Percentiles rank a stretch among this genome's conserved stretches.
These are phyloP conservation scores for Caenorhabditis sp. DNA, from an alignment of 2,888 invertebrate species.

Conservation along the genomic window DNA sequence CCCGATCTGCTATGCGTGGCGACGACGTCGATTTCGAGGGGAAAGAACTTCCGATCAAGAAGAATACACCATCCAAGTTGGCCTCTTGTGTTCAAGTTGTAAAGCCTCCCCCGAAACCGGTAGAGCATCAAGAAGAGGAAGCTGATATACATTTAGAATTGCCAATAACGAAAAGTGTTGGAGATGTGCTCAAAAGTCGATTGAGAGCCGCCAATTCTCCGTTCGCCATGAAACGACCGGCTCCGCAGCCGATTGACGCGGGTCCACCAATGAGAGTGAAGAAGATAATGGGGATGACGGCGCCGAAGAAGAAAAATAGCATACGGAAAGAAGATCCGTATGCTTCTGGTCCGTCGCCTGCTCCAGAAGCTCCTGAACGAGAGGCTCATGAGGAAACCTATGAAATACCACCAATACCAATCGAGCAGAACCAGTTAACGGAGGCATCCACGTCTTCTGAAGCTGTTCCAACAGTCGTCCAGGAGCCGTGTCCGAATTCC, in stretches of 20 bases:
- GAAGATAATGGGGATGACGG: not conserved
- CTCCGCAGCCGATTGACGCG: not conserved
- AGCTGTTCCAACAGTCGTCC: too few relatives aligned
- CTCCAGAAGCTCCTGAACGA: not conserved
- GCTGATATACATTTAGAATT: too few relatives aligned
- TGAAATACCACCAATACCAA: too few relatives aligned
- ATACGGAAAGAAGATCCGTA: too few relatives aligned
- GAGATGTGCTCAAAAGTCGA: not conserved
- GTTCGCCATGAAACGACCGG: not conserved
- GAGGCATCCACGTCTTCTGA: too few relatives aligned
- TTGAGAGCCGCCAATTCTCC: not conserved
- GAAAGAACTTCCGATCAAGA: not conserved
- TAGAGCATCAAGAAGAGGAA: too few relatives aligned
- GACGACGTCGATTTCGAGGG: not conserved
- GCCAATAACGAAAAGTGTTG: not conserved
- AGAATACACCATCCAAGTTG: not conserved
- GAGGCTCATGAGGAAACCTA: not conserved
- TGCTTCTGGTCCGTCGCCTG: too few relatives aligned
- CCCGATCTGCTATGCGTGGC: not conserved
- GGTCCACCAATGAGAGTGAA: conserved; percentile 18
- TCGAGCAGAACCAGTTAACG: too few relatives aligned
- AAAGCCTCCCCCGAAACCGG: too few relatives aligned
- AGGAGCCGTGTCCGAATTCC: too few relatives aligned
- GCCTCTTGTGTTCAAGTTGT: too few relatives aligned
- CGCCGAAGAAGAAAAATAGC: conserved; percentile 16